Conservation (phyloP, 2,113 vertebrate genomes). For the Callionymus lyra region DNA sequence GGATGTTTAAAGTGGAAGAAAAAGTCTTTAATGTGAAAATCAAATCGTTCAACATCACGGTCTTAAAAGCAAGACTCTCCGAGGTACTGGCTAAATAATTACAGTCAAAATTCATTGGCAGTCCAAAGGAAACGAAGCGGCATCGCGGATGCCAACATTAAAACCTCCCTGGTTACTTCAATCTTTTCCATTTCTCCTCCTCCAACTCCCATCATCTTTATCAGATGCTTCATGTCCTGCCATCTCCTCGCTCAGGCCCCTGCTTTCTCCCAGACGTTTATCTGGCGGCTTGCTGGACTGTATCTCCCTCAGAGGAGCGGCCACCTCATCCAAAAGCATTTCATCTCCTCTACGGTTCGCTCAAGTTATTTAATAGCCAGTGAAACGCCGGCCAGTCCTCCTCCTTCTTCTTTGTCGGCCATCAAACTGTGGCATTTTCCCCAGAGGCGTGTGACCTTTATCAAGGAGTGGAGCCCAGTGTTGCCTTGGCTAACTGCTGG, state of each 20-base stretch:
- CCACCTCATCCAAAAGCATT: slow-evolving; percentile 24
- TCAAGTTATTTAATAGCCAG: slow-evolving; percentile 29
- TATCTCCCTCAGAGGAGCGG: slow-evolving; percentile 1
- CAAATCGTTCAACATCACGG: too few species aligned
- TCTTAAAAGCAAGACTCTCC: too few species aligned
- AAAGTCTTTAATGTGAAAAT: too few species aligned
- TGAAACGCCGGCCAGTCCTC: slow-evolving; percentile 16
- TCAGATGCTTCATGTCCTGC: slow-evolving; percentile 2
- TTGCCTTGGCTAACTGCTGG: slow-evolving; percentile 49
- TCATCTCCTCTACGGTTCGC: slow-evolving; percentile 19
- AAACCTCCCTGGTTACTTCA: too few species aligned
- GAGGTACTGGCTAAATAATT: too few species aligned
- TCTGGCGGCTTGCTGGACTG: slow-evolving; percentile 7
- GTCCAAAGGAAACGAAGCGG: too few species aligned
- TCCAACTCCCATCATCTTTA: slow-evolving; percentile 1
- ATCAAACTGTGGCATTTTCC: slow-evolving; percentile 46
- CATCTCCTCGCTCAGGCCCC: slow-evolving; percentile 6
- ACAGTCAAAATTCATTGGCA: too few species aligned
- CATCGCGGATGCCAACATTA: too few species aligned
- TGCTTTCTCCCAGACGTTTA: slow-evolving; percentile 7
- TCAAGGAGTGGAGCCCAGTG: slow-evolving; percentile 38
- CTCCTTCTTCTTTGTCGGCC: slow-evolving; percentile 15
- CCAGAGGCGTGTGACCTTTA: slow-evolving; percentile 54
- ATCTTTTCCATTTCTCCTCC: neutral
- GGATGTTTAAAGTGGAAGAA: too few species aligned